Evolutionary conservation across 2,113 vertebrate species (phyloP), one percentile per base, ranked within the genome.

Genomic region (Festucalex cinctus): DNA sequence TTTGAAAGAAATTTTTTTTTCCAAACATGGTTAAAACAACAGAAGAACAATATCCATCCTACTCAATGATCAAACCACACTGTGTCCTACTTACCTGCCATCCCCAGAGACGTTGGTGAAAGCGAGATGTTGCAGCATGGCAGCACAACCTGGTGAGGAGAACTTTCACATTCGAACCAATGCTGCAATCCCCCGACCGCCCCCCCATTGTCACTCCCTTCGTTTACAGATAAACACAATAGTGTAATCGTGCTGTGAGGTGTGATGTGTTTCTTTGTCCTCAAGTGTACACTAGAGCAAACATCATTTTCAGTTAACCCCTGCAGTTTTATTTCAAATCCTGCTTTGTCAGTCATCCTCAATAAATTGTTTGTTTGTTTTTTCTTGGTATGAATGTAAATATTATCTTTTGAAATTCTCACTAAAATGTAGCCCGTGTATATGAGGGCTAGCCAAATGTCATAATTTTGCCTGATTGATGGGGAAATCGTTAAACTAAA

Each of bases 101-200:
- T 90, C 88, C 88, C 76, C 89, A 91, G 90, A 91, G 90, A 91
- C 89, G 85, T 88, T 19, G 88, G 76, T 85, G 90, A 91, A 75
- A 90, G 83, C 86, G 86, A 91, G 82, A 89, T 87, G 88, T 86
- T 91, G 85, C 90, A 91, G 81, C 88, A 89, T 75, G 85, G 87
- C 88, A 84, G 84, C 81, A 57, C 88, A 81, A 84, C 85, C 88
- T 91, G 90, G 90, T 91, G 90, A 91, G 90, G 80, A 85, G 73
- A 84, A 66, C 84, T 85, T 89, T 85, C 79, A 83, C 85, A 85
- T 83, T 65, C 48, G 20, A 65, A 35, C 26, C 32, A 44, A 65
- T 49, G 43, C 44, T 49, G 63, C 73, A 37, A 69, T 59, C 74
- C 46, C 65, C 66, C 69, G 73, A 41, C 41, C 46, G 1, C 39